These are phyloP conservation scores for Dione vanillae DNA, from an alignment of 2,888 invertebrate genomes.

Conservation along the genomic window DNA sequence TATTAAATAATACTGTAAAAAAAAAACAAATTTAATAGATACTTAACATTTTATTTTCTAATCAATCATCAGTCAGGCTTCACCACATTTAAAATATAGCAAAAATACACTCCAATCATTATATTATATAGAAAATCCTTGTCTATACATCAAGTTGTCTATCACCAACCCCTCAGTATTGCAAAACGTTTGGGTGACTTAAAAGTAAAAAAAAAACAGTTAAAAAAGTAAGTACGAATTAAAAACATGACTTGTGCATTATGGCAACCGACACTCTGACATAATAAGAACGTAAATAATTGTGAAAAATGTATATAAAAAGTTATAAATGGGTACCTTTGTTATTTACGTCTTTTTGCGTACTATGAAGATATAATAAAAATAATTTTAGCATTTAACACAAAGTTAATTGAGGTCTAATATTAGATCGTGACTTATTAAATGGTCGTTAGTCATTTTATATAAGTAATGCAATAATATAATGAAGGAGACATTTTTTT, in stretches of 20 bases:
- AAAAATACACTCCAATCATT: neutral
- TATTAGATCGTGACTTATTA: neutral
- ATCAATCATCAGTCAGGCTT: too few relatives aligned
- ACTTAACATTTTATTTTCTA: too few relatives aligned
- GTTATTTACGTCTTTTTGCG: neutral
- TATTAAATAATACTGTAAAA: too few relatives aligned
- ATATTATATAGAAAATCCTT: neutral
- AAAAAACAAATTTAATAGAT: too few relatives aligned
- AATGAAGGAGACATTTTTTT: too few relatives aligned
- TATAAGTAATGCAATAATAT: too few relatives aligned
- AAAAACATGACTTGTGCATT: slow-evolving; percentile 79
- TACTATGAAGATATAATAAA: neutral
- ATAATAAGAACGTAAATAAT: slow-evolving; percentile 52
- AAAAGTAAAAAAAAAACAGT: slow-evolving; percentile 63
- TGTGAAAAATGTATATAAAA: neutral
- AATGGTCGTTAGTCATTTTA: too few relatives aligned
- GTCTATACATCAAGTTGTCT: slow-evolving; percentile 56
- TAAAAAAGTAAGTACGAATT: slow-evolving; percentile 56
- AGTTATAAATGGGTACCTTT: neutral
- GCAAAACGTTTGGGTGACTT: slow-evolving; percentile 77
- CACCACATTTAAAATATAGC: too few relatives aligned
- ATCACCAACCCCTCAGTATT: slow-evolving; percentile 61
- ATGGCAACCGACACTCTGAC: slow-evolving; percentile 52
- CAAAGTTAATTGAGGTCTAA: neutral
- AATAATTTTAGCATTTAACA: neutral